phyloP scores from a whole-genome alignment of 2,797 vertebrate species.

The Pempheris klunzingeri region DNA sequence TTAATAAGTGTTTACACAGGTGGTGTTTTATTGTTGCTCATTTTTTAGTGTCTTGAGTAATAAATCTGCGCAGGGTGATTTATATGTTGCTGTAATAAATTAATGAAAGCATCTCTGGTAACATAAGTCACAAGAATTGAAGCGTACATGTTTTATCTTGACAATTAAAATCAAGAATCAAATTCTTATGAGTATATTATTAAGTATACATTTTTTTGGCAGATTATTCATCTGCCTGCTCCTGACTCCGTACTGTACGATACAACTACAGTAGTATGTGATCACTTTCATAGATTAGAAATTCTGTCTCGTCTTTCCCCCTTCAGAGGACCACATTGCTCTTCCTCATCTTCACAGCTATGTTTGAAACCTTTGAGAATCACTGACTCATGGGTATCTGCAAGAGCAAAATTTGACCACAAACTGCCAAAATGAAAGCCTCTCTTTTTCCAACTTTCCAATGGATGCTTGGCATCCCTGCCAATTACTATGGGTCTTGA shows the following conservation, averaged over 20 bases:
- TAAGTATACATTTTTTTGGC: slow-evolving; percentile 6
- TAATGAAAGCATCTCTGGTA: background rate
- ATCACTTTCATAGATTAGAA: slow-evolving; percentile 23
- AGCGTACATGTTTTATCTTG: slow-evolving; percentile 13
- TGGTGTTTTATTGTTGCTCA: slow-evolving; percentile 34
- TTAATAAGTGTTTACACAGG: slow-evolving; percentile 39
- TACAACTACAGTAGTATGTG: background rate
- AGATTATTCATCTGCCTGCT: slow-evolving; percentile 8
- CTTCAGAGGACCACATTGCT: slow-evolving; percentile 10
- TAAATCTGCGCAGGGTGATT: slow-evolving; percentile 14
- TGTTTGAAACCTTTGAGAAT: slow-evolving; percentile 54
- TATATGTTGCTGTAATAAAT: slow-evolving; percentile 5
- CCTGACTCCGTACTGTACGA: too few relatives aligned
- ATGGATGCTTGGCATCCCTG: slow-evolving; percentile 32
- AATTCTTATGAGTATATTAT: background rate
- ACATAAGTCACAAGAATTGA: background rate
- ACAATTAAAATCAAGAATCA: background rate
- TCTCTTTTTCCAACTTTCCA: slow-evolving; percentile 26
- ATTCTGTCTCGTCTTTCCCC: slow-evolving; percentile 13
- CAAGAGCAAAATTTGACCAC: slow-evolving; percentile 42
- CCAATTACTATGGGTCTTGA: slow-evolving; percentile 41
- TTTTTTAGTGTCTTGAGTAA: slow-evolving; percentile 11
- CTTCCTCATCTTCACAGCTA: slow-evolving; percentile 47
- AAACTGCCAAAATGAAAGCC: slow-evolving; percentile 48
- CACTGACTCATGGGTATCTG: slow-evolving; percentile 21